A percentile compares a stretch with the other conserved stretches of the same genome.
These are phyloP conservation scores for Drosophila meridiana DNA, from an alignment of 2,888 invertebrate genomes.

Conservation along the genomic window DNA sequence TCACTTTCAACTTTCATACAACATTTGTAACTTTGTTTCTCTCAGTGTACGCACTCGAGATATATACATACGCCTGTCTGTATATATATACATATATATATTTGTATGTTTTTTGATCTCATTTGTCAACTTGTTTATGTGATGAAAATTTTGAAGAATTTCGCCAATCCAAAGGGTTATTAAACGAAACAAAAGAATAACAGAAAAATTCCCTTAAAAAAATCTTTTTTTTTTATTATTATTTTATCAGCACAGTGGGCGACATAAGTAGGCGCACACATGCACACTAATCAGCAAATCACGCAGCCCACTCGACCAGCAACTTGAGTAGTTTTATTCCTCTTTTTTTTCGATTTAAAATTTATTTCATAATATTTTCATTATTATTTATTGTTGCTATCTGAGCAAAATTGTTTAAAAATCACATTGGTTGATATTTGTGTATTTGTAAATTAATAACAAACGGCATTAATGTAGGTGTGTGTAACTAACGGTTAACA, in stretches of 20 bases:
- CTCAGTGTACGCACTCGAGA: slow-evolving; percentile 33
- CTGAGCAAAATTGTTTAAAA: slow-evolving; percentile 47
- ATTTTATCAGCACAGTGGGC: slow-evolving; percentile 27
- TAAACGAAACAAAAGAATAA: slow-evolving; percentile 25
- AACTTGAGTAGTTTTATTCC: slow-evolving; percentile 35
- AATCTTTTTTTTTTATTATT: neutral
- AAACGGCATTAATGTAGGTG: slow-evolving; percentile 40
- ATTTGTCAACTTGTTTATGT: slow-evolving; percentile 68
- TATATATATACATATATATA: slow-evolving; percentile 21
- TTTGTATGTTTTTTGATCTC: slow-evolving; percentile 59
- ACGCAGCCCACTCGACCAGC: slow-evolving; percentile 40
- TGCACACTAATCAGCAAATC: slow-evolving; percentile 48
- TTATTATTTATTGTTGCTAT: slow-evolving; percentile 19
- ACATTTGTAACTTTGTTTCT: slow-evolving; percentile 34
- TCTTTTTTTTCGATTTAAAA: neutral
- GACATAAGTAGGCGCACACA: slow-evolving; percentile 27
- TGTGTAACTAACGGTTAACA: slow-evolving; percentile 27
- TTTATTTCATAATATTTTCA: slow-evolving; percentile 20
- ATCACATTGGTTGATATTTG: slow-evolving; percentile 50
- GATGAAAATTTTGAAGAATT: slow-evolving; percentile 50
- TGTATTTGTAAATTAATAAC: slow-evolving; percentile 76
- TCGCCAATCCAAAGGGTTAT: slow-evolving; percentile 41
- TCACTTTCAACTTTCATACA: slow-evolving; percentile 1
- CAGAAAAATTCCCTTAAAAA: slow-evolving; percentile 34
- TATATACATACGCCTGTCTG: slow-evolving; percentile 19